These are phyloP conservation scores for Pseudorasbora parva DNA, from an alignment of 2,113 vertebrate genomes.

Conservation along the genomic window DNA sequence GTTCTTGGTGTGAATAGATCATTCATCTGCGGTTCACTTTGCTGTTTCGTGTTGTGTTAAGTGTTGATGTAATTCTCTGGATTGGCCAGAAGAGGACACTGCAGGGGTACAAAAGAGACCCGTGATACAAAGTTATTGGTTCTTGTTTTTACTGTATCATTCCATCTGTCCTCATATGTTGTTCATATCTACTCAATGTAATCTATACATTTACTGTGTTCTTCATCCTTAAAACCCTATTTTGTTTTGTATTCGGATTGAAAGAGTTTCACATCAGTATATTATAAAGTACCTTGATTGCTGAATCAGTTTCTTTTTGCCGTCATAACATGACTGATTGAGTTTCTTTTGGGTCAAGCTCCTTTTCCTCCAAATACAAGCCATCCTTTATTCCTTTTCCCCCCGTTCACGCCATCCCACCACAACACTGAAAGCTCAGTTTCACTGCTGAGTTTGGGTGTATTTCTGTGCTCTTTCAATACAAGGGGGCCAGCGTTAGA, in stretches of 20 bases:
- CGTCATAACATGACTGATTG: conserved; percentile 8
- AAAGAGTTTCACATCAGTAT: neutral
- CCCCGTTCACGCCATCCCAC: neutral
- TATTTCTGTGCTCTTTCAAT: conserved; percentile 4
- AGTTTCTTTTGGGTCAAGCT: conserved; percentile 4
- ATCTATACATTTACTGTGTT: neutral
- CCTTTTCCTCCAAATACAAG: conserved; percentile 27
- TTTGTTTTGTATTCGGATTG: neutral
- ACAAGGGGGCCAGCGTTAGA: neutral
- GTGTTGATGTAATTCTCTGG: conserved; percentile 15
- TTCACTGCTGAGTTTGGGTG: neutral
- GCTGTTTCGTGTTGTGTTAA: neutral
- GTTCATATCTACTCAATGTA: neutral
- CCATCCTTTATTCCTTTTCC: neutral
- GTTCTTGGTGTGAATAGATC: neutral
- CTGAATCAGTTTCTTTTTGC: conserved; percentile 16
- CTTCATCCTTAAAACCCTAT: neutral
- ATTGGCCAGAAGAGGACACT: conserved; percentile 69
- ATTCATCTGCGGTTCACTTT: too few species aligned
- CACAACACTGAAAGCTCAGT: conserved; percentile 22
- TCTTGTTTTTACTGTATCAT: neutral
- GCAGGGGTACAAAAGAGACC: conserved; percentile 38
- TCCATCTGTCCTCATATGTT: neutral
- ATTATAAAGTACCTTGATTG: neutral
- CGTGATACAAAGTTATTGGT: neutral